Evolutionary conservation across 2,888 invertebrate species (phyloP).

Genomic region (Drosophila mercatorum): DNA sequence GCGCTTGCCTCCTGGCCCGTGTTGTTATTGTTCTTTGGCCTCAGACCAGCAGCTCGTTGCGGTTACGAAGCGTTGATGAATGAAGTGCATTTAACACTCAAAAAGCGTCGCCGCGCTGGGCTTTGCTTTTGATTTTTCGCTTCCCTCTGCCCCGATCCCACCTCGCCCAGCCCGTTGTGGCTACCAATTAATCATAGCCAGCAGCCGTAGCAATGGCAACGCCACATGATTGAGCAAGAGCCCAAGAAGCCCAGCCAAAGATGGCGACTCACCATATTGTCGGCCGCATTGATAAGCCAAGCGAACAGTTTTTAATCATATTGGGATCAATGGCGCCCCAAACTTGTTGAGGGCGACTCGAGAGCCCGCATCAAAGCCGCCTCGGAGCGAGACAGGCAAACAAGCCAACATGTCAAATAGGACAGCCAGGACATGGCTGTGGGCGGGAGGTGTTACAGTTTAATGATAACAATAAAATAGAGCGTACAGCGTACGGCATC

Average conservation of each 20-base stretch:
- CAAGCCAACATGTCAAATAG: slow-evolving; percentile 54
- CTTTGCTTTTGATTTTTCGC: slow-evolving; percentile 57
- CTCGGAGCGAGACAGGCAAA: slow-evolving; percentile 36
- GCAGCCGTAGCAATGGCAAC: slow-evolving; percentile 33
- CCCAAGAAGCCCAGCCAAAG: slow-evolving; percentile 2
- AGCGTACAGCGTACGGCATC: slow-evolving; percentile 68
- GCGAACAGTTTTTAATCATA: slow-evolving; percentile 76
- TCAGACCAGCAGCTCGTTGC: slow-evolving; percentile 51
- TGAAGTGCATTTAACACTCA: slow-evolving; percentile 80
- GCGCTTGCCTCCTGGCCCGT: background rate
- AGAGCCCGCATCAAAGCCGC: slow-evolving; percentile 52
- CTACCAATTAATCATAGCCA: slow-evolving; percentile 71
- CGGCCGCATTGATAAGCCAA: slow-evolving; percentile 59
- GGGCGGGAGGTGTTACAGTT: slow-evolving; percentile 66
- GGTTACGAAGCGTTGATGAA: slow-evolving; percentile 78
- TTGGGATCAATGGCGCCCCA: slow-evolving; percentile 68
- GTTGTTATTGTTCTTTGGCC: slow-evolving; percentile 31
- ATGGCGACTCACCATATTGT: slow-evolving; percentile 35
- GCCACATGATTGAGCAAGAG: slow-evolving; percentile 4
- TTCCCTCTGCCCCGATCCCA: slow-evolving; percentile 5
- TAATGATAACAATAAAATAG: slow-evolving; percentile 82
- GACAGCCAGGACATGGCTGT: background rate
- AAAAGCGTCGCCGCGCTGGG: slow-evolving; percentile 50
- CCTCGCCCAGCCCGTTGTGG: slow-evolving; percentile 12
- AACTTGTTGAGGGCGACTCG: slow-evolving; percentile 67